Evolutionary conservation across 1,140 invertebrate species (phyloP), one percentile per base, ranked within the genome.

Genomic region (Zaprionus kolodkinae): DNA sequence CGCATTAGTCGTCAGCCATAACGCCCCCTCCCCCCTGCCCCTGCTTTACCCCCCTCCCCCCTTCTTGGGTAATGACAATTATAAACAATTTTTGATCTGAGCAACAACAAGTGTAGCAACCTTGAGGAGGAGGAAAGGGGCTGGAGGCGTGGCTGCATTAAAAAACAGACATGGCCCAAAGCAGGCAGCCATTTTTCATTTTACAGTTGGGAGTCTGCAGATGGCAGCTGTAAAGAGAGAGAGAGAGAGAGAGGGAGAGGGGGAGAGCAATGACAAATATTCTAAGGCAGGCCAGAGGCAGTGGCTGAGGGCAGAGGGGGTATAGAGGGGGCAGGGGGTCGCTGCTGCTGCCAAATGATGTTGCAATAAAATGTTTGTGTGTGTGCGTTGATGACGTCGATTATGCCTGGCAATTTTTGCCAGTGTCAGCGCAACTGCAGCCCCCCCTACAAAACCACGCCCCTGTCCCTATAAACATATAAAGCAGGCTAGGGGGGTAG

Each of bases 51-150:
- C 15, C 17, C 10, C 10, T 21, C 9, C 17, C 10, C 45, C 45
- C 11, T 0, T 11, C 35, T 68, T 30, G 3, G 27, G 12, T 76
- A 76, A 88, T 83, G 84, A 87, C 83, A 87, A 87, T 87, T 87
- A 87, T 87, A 88, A 87, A 87, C 67, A 83, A 87, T 87, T 87
- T 87, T 87, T 83, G 79, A 74, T 87, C 72, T 64, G 64, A 77
- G 25, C 38, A 65, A 72, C 33, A 68, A 62, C 55, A 65, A 71
- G 67, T 76, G 74, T 35, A 68, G 62, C 60, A 62, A 52, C 38
- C 30, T 27, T 45, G 40, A 3, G 40, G 13, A 9, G 35, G n/a
- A n/a, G n/a, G n/a, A n/a, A n/a, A n/a, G n/a, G n/a, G n/a, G 7
- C 27, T 3, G 59, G 25, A 9, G 7, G 50, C 36, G 2, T 35